phyloP scores from a whole-genome alignment of 2,113 vertebrate species.

The Axis porcinus region DNA sequence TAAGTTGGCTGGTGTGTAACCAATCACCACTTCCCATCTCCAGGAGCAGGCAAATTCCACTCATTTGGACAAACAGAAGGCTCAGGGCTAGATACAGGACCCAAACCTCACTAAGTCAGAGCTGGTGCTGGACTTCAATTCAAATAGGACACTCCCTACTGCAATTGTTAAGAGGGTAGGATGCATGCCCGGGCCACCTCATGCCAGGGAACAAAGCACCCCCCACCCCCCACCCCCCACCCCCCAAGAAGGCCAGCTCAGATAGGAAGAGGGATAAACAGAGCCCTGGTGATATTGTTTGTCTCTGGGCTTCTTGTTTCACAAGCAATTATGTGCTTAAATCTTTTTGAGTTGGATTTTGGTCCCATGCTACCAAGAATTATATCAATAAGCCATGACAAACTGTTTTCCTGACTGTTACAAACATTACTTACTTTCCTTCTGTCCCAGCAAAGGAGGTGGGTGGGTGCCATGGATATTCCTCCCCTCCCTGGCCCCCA shows the following conservation, averaged over 20 bases:
- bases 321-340: background rate
- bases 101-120: background rate
- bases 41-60: too few relatives aligned
- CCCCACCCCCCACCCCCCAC: accelerated
- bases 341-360: background rate
- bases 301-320: background rate
- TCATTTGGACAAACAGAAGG: background rate
- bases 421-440: background rate
- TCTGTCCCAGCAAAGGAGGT: background rate
- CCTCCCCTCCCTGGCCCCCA: accelerated
- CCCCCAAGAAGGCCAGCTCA: background rate
- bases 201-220: background rate
- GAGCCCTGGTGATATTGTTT: background rate
- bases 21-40: too few relatives aligned
- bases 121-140: background rate
- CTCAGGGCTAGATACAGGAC: accelerated
- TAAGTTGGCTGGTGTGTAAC: accelerated
- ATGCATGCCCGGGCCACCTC: background rate
- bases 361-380: background rate
- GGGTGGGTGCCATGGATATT: background rate
- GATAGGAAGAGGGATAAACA: background rate
- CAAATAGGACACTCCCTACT: background rate
- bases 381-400: background rate
- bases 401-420: background rate
- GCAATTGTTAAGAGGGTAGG: accelerated